Percentiles rank a stretch among this genome's conserved stretches.
phyloP scores from a whole-genome alignment of 2,888 invertebrate species.

The Tanytarsus gracilentus region DNA sequence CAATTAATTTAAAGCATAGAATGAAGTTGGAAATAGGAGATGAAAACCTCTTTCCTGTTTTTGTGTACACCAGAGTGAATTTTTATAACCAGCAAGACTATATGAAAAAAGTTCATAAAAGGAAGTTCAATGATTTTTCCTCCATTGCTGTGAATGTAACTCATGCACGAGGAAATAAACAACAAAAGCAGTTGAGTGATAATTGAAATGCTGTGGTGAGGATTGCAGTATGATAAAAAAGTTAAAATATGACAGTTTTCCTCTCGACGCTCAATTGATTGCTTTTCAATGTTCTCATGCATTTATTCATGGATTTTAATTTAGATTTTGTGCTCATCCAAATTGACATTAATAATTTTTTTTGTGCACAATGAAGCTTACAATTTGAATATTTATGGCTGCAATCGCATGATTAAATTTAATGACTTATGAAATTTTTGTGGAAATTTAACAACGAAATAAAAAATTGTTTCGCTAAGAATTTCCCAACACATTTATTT shows the following conservation, averaged over 20 bases:
- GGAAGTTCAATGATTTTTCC: slow-evolving; percentile 15
- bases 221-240: too few relatives aligned
- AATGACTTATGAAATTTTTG: not conserved
- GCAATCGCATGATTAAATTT: not conserved
- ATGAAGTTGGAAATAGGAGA: not conserved
- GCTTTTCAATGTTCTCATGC: too few relatives aligned
- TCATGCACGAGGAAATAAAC: not conserved
- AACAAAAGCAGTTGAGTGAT: not conserved
- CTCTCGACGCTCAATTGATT: too few relatives aligned
- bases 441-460: not conserved
- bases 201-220: too few relatives aligned
- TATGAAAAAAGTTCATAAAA: slow-evolving; percentile 9
- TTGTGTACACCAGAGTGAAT: not conserved
- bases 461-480: not conserved
- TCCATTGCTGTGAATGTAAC: not conserved
- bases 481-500: slow-evolving; percentile 9
- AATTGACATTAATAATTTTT: not conserved
- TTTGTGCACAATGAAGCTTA: not conserved
- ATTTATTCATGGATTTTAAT: too few relatives aligned
- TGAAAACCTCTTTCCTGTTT: not conserved
- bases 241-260: too few relatives aligned
- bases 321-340: too few relatives aligned
- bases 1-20: slow-evolving; percentile 1
- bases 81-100: not conserved
- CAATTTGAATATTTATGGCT: not conserved